Base-by-base conservation (phyloP, 64 coral and sea anemone species). In the Pocillopora verrucosa region DNA sequence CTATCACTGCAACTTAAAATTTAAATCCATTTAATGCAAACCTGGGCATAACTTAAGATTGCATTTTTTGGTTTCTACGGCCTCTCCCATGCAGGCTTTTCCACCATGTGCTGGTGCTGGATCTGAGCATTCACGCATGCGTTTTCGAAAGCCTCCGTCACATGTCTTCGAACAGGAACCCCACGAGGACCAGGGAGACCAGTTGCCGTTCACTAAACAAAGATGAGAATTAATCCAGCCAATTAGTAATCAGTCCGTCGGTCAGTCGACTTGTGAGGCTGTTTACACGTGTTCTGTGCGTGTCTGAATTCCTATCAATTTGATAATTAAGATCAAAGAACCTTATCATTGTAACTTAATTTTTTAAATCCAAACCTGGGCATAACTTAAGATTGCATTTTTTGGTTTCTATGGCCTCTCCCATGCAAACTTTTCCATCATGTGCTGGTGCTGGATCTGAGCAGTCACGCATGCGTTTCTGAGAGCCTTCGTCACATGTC, bases 171-270 rank as follows among this genome's bases (percentile, higher is more conserved):
- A 36, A 90, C 88, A 90, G 7, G 59, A 19, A 30, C 16, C 24
- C 87, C 87, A 89, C 19, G 11, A n/a, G 45, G 59, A 51, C 87
- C 87, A 89, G 37, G n/a, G 36, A 78, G 74, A 76, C 87, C 87
- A 89, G 20, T 67, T 65, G 5, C 87, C 87, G 34, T 89, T 11
- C 36, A 89, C 87, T 89, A 58, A 63, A 58, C 11, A 34, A 60
- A 13, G 20, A 62, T 13, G 14, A 61, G 2, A 0, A 67, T 1
- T 67, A 16, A 67, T 20, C n/a, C 64, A 69, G 10, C 24, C 20
- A 69, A 69, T 69, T 24, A n/a, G 20, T 69, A 4, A n/a, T 10
- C 20, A 69, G 20, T 69, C 16, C 0, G 11, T 17, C 22, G 4
- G 9, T 5, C 65, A n/a, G 24, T 69, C 64, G 7, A 51, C 41